phyloP scores from a whole-genome alignment of 2,113 vertebrate species.

The Tetraodon nigroviridis region DNA sequence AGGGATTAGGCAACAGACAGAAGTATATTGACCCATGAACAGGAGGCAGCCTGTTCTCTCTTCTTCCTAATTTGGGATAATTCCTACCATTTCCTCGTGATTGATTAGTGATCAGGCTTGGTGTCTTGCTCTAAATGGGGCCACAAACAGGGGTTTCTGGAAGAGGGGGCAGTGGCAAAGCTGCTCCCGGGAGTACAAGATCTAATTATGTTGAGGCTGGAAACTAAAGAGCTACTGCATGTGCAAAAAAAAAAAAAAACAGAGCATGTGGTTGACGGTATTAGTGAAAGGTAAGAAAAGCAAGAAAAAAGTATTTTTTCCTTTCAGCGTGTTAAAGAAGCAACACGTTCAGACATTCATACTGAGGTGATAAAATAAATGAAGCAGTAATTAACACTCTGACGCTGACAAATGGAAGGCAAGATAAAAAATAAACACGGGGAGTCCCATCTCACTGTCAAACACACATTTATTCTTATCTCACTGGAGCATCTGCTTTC shows the following conservation, averaged over 20 bases:
- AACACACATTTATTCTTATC: constrained; percentile 94
- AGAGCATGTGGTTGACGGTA: background rate
- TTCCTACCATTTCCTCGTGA: constrained; percentile 72
- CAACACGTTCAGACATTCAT: constrained; percentile 76
- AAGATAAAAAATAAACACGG: constrained; percentile 86
- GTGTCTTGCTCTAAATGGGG: constrained; percentile 62
- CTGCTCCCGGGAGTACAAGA: constrained; percentile 29
- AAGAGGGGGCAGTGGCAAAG: constrained; percentile 5
- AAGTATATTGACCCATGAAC: constrained; percentile 59
- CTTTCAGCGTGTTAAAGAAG: constrained; percentile 63
- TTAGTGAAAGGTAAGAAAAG: constrained; percentile 42
- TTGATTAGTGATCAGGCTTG: constrained; percentile 73
- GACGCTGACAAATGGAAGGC: constrained; percentile 94
- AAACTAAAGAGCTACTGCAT: constrained; percentile 14
- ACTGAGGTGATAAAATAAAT: constrained; percentile 87
- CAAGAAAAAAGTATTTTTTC: constrained; percentile 72
- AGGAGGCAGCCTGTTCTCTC: constrained; percentile 61
- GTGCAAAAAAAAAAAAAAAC: constrained; percentile 23
- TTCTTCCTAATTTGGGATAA: constrained; percentile 75
- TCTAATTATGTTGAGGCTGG: constrained; percentile 40
- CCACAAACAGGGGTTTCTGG: constrained; percentile 42
- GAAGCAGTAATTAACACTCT: constrained; percentile 92
- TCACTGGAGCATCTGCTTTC: constrained; percentile 93
- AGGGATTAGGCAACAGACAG: constrained; percentile 57
- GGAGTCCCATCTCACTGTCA: constrained; percentile 81